Evolutionary conservation across 2,888 invertebrate genomes (phyloP), one percentile per base, ranked within the genome.

Genomic region (Hypena proboscidalis): DNA sequence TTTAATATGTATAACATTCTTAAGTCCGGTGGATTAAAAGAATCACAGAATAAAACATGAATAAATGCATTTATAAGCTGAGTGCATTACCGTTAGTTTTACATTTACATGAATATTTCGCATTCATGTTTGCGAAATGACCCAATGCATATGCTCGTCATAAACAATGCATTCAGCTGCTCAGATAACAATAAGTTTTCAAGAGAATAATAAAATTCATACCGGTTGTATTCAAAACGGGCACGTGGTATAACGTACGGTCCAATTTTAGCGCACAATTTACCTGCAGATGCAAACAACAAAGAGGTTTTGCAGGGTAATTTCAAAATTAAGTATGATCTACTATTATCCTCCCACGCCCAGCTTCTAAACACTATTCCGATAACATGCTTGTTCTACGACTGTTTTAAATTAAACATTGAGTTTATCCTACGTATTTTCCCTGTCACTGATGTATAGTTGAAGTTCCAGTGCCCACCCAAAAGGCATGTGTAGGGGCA

Each of bases 211-310:
- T 74, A 70, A 67, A 72, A 75, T 85, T 84, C 83, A 82, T 81
- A 74, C 74, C 77, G 75, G 77, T 74, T 79, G 84, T 81, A 84
- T 84, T 81, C 83, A 79, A 73, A 77, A 75, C 73, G 70, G 75
- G 74, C 78, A 78, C 79, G 80, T 77, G 73, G 71, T 64, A 72
- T 80, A 83, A 85, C 77, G 76, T 81, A 83, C 83, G 77, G 80
- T 63, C 87, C 87, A 87, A 89, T 87, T 89, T 85, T 75, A 79
- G 86, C 77, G 75, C 76, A 80, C 88, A 87, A 88, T 87, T 88
- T 88, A 90, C 89, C 90, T 89, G 88, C 90, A 90, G 87, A 89
- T 90, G 90, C 88, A 89, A 83, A 87, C 82, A 83, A 89, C 86
- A 89, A 90, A 89, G 88, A 88, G 85, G 84, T 74, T 80, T 82